Conservation (phyloP, 2,888 invertebrate species). For the Lasioglossum vierecki region DNA sequence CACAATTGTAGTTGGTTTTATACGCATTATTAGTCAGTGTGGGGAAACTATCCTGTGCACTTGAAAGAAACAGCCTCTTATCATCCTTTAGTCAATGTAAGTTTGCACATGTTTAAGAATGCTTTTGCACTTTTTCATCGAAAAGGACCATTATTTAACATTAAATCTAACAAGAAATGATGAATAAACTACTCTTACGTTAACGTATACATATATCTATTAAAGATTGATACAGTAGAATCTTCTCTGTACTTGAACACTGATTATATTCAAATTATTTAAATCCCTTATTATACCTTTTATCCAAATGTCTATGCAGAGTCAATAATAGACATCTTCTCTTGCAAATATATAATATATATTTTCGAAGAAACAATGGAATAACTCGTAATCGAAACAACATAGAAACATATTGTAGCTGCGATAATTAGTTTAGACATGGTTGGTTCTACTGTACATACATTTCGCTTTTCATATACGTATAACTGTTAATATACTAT, state of each 20-base stretch:
- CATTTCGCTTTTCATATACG: background rate
- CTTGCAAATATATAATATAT: background rate
- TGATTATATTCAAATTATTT: background rate
- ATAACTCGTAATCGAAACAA: background rate
- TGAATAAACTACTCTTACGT: background rate
- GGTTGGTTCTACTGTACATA: background rate
- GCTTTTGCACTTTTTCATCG: constrained; percentile 45
- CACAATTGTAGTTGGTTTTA: constrained; percentile 81
- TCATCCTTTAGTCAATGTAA: constrained; percentile 65
- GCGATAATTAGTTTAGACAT: background rate
- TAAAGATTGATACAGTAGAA: background rate
- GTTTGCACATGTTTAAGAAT: constrained; percentile 73
- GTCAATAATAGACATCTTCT: background rate
- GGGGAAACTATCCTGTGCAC: constrained; percentile 67
- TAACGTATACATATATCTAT: constrained; percentile 7
- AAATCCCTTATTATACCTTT: background rate
- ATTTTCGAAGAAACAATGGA: background rate
- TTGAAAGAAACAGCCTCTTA: constrained; percentile 82
- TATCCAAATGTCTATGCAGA: background rate
- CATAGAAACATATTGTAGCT: no score
- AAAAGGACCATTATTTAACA: constrained; percentile 19
- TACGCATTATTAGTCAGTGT: constrained; percentile 59
- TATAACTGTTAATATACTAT: background rate
- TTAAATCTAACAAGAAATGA: constrained; percentile 40
- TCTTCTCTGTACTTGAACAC: background rate